phyloP scores from a whole-genome alignment of 2,888 invertebrate genomes.

The Crematogaster levior region DNA sequence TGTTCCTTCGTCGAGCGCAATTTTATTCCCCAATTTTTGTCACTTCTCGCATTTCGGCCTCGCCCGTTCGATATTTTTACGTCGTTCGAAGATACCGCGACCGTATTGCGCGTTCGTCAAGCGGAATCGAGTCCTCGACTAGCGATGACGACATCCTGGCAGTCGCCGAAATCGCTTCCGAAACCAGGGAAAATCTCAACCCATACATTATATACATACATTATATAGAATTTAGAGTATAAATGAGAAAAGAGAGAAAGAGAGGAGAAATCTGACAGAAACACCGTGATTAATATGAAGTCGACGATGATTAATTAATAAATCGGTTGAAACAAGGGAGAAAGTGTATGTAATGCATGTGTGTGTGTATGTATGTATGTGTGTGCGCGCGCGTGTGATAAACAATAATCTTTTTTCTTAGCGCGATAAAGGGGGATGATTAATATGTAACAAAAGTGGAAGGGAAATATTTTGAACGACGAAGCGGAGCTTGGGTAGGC shows the following conservation, averaged over 20 bases:
- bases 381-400: neutral
- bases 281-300: constrained; percentile 41
- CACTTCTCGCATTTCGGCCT: neutral
- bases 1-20: neutral
- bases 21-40: neutral
- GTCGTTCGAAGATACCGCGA: neutral
- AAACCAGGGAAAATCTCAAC: constrained; percentile 50
- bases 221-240: constrained; percentile 30
- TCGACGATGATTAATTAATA: constrained; percentile 21
- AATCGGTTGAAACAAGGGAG: constrained; percentile 28
- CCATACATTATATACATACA: constrained; percentile 29
- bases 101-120: constrained; percentile 67
- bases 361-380: neutral
- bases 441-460: constrained; percentile 52
- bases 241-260: constrained; percentile 24
- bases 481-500: neutral
- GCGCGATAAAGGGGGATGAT: constrained; percentile 64
- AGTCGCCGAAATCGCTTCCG: constrained; percentile 46
- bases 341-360: neutral
- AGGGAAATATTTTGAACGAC: constrained; percentile 73
- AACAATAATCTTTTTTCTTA: constrained; percentile 67
- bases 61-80: neutral
- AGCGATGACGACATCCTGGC: constrained; percentile 27
- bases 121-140: constrained; percentile 29
- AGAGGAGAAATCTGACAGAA: neutral